Base-by-base conservation (phyloP, 2,113 vertebrate genomes). In the Felis chaus region DNA sequence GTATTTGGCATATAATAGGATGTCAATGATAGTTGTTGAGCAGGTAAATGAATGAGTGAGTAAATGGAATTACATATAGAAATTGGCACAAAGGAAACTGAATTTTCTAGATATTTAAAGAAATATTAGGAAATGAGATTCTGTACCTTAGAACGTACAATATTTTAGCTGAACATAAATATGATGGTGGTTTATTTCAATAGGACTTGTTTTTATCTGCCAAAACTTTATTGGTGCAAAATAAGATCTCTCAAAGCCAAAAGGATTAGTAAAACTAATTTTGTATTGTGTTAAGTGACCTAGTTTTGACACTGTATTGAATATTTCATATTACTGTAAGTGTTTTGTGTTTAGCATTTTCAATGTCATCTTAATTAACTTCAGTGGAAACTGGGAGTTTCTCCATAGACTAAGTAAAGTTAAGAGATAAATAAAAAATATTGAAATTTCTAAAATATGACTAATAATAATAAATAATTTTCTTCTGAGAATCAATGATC, bases 251-350 rank as follows among this genome's bases (percentile, higher is more conserved):
- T 45, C 2, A 84, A 74, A 69, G 78, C 36, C 21, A 7, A 55
- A 92, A 69, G 7, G 0, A 33, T 48, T 61, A 69, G 23, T 55
- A 21, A 91, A 96, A 33, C 1, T 89, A 29, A 53, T 63, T 96
- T 84, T 66, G 23, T 65, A 33, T 39, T 89, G 41, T 84, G 29
- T 86, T 86, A 68, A 63, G 16, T 76, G 63, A 94, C 63, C 55
- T n/a, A 39, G 8, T 96, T 98, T 96, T 87, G 79, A 80, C 55
- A 87, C 2, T n/a, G 4, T 82, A 55, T 80, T 73, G 39, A 92
- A 55, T 29, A 74, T n/a, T 94, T 81, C 48, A 41, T 50, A 61
- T 19, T 33, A 29, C 21, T n/a, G 7, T 36, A 90, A 29, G 36
- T 50, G 88, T 87, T 71, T 93, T 83, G 3, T 39, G 16, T 79